Evolutionary conservation across 2,888 invertebrate genomes (phyloP).

Genomic region (Acholoe squamosa): DNA sequence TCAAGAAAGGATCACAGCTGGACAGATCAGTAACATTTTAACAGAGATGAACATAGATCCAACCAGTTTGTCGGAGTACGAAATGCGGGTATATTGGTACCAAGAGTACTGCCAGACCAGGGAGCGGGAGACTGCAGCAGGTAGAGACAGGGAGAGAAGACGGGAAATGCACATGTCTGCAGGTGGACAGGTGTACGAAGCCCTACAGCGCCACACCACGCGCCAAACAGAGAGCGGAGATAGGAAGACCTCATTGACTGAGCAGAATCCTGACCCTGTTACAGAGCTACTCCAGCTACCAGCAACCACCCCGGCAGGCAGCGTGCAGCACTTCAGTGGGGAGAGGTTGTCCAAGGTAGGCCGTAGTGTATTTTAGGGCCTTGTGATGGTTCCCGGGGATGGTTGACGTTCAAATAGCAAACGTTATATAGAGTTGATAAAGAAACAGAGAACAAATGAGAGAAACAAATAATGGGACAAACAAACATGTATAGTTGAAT

Average conservation of each 20-base stretch:
- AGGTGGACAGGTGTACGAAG: neutral
- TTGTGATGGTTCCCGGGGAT: too few species aligned
- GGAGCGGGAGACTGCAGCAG: neutral
- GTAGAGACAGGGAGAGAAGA: neutral
- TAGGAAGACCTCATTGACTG: neutral
- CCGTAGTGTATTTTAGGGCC: too few species aligned
- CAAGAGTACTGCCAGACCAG: constrained; percentile 10
- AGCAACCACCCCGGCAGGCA: neutral
- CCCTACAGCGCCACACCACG: neutral
- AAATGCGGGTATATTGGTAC: constrained; percentile 53
- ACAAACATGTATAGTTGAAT: too few species aligned
- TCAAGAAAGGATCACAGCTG: neutral
- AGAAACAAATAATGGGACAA: too few species aligned
- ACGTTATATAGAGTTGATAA: too few species aligned
- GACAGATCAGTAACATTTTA: constrained; percentile 28
- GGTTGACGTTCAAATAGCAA: too few species aligned
- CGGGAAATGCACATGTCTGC: neutral
- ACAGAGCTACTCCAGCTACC: neutral
- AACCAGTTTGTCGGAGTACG: neutral
- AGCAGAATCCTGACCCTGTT: neutral
- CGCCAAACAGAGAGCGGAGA: neutral
- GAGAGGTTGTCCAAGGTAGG: neutral
- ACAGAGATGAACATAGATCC: neutral
- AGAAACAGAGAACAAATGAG: too few species aligned
- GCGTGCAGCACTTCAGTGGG: constrained; percentile 43